These are phyloP conservation scores for Erpornis zantholeuca DNA, from an alignment of 2,113 vertebrate genomes.

Conservation along the genomic window DNA sequence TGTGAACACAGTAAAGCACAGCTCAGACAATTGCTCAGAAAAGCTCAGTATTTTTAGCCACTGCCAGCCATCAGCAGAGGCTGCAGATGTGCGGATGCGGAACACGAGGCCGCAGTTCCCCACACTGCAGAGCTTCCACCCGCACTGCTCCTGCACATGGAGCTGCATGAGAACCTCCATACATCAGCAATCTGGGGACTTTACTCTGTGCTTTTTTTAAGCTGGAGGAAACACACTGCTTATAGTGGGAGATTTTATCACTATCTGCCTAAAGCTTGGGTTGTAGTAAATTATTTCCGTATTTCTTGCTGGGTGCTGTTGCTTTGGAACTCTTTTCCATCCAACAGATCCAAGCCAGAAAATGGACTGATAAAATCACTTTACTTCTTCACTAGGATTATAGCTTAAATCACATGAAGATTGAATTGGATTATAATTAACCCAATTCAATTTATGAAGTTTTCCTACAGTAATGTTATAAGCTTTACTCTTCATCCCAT, in stretches of 20 bases:
- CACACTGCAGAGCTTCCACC: background rate
- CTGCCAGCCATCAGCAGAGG: background rate
- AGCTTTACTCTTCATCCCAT: background rate
- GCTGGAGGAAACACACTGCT: background rate
- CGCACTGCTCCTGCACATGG: background rate
- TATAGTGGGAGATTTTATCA: background rate
- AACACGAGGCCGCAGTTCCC: background rate
- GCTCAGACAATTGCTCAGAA: background rate
- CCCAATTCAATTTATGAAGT: background rate
- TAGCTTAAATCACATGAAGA: background rate
- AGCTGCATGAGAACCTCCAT: background rate
- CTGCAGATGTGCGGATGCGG: background rate
- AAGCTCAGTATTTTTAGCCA: background rate
- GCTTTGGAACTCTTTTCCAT: background rate
- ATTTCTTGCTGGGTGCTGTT: background rate
- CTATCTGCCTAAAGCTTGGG: background rate
- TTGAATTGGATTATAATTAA: background rate
- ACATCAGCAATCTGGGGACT: background rate
- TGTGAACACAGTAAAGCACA: accelerated
- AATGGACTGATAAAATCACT: background rate
- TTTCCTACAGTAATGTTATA: background rate
- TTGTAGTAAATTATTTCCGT: background rate
- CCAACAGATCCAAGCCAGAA: background rate
- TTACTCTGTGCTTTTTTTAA: background rate
- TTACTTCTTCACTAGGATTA: background rate